Conservation (phyloP, 2,888 invertebrate species). For the Steinernema carpocapsae region DNA sequence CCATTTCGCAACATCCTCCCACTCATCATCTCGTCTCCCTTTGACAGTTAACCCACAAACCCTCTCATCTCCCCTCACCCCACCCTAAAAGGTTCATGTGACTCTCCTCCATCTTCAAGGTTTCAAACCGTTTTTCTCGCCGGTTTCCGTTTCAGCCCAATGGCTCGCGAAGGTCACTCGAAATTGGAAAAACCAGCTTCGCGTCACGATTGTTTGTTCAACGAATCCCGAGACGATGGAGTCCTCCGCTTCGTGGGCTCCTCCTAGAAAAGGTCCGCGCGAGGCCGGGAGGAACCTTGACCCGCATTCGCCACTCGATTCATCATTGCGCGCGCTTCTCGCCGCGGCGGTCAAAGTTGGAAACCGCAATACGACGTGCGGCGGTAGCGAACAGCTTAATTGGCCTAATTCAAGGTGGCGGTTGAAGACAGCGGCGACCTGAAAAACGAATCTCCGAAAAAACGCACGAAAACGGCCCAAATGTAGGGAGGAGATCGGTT, state of each 20-base stretch:
- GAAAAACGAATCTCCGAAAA: neutral
- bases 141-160: conserved; percentile 10
- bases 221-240: neutral
- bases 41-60: no score
- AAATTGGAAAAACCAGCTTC: neutral
- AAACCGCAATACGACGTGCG: conserved; percentile 22
- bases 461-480: conserved; percentile 15
- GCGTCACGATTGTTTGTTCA: conserved; percentile 11
- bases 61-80: no score
- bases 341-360: neutral
- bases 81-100: neutral
- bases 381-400: neutral
- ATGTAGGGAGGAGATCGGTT: no score
- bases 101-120: neutral
- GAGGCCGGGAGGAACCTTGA: neutral
- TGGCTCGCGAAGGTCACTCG: neutral
- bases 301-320: neutral
- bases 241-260: no score
- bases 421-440: neutral
- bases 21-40: no score
- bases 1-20: no score
- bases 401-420: conserved; percentile 22
- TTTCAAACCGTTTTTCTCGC: conserved; percentile 24
- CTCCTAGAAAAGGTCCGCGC: no score
- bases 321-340: neutral